Evolutionary conservation across 2,113 vertebrate species (phyloP).

Genomic region (Fukomys damarensis): DNA sequence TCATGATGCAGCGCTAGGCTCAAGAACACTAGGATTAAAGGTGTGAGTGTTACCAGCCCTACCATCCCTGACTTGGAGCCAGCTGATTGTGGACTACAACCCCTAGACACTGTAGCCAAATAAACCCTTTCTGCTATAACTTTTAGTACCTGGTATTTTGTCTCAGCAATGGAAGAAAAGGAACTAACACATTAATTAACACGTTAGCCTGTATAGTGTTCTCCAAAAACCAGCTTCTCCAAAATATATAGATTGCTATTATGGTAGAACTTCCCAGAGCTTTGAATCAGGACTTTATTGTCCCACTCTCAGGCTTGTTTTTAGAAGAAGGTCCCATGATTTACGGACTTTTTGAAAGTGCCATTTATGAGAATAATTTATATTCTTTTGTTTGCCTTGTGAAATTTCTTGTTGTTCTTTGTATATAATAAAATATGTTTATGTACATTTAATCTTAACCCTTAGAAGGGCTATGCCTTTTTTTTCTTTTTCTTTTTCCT

Average conservation of each 20-base stretch:
- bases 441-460: slow-evolving; percentile 57
- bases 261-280: not conserved
- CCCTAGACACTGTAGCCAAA: too few relatives aligned
- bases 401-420: slow-evolving; percentile 62
- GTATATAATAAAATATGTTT: slow-evolving; percentile 74
- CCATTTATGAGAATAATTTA: slow-evolving; percentile 51
- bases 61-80: too few relatives aligned
- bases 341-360: slow-evolving; percentile 54
- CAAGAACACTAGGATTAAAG: too few relatives aligned
- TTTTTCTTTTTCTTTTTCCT: too few relatives aligned
- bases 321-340: not conserved
- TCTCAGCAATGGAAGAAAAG: too few relatives aligned
- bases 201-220: not conserved
- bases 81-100: too few relatives aligned
- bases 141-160: too few relatives aligned
- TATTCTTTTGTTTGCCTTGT: slow-evolving; percentile 56
- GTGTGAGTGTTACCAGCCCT: too few relatives aligned
- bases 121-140: too few relatives aligned
- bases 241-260: not conserved
- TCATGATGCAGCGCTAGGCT: too few relatives aligned
- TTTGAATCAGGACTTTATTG: not conserved
- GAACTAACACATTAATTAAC: not conserved
- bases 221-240: not conserved
- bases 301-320: not conserved
- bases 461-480: not conserved